Conservation (phyloP, 2,888 invertebrate genomes). For the Mesodorylaimus sp. region DNA sequence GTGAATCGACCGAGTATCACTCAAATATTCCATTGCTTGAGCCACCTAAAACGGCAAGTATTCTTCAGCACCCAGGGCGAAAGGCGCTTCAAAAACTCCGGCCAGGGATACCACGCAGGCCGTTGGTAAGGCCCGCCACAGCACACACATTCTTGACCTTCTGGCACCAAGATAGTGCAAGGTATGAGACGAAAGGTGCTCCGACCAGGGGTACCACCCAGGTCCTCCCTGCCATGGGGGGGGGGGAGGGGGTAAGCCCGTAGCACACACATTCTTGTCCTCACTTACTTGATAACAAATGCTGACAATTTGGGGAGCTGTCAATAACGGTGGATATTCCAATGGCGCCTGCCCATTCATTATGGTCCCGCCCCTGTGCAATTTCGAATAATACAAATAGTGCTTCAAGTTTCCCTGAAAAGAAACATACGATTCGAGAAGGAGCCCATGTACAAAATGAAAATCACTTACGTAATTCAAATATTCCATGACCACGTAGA, state of each 20-base stretch:
- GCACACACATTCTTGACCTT: no score
- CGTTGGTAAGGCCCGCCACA: no score
- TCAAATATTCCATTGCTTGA: constrained; percentile 57
- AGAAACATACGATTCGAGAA: constrained; percentile 13
- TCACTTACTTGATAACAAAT: constrained; percentile 32
- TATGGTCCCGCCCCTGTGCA: not conserved
- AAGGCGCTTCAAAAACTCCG: no score
- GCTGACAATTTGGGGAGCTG: constrained; percentile 32
- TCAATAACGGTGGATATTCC: constrained; percentile 43
- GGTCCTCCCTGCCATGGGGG: no score
- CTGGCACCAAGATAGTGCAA: no score
- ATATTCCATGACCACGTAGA: constrained; percentile 69
- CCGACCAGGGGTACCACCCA: no score
- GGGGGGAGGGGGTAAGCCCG: no score
- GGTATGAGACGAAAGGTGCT: no score
- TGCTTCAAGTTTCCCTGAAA: constrained; percentile 72
- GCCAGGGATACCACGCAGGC: no score
- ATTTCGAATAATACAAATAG: constrained; percentile 33
- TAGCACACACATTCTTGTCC: no score
- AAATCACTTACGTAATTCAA: constrained; percentile 73
- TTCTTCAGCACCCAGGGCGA: no score
- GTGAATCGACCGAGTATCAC: constrained; percentile 59
- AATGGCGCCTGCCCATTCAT: constrained; percentile 13
- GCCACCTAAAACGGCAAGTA: constrained; percentile 45
- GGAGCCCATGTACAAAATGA: no score